Evolutionary conservation across 2,888 invertebrate species (phyloP).

Genomic region (Thecocarcelia acutangulata): DNA sequence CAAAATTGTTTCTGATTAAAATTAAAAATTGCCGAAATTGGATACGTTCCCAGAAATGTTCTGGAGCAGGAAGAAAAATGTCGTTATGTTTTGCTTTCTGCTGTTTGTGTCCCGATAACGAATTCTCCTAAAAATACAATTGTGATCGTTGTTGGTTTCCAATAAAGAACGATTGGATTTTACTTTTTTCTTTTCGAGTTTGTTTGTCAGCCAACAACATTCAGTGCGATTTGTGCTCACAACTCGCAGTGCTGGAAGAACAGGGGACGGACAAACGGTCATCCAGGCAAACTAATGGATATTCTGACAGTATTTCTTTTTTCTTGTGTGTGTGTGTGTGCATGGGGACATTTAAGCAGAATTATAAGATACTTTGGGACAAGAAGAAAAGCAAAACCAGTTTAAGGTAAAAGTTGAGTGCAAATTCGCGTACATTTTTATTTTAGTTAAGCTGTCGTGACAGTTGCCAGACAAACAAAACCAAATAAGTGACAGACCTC

Average conservation of each 20-base stretch:
- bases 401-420: constrained; percentile 66
- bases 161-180: constrained; percentile 16
- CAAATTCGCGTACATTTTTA: constrained; percentile 68
- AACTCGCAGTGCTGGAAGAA: not conserved
- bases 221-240: constrained; percentile 12
- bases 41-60: constrained; percentile 67
- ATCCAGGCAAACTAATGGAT: constrained; percentile 51
- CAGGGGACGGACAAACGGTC: constrained; percentile 3
- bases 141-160: constrained; percentile 21
- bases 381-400: constrained; percentile 59
- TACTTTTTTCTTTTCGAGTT: not conserved
- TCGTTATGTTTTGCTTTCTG: constrained; percentile 63
- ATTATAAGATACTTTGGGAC: constrained; percentile 38
- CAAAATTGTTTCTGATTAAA: constrained; percentile 57
- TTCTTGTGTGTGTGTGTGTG: constrained; percentile 7
- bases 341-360: constrained; percentile 60
- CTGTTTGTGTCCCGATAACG: constrained; percentile 47
- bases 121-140: constrained; percentile 39
- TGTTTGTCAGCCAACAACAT: not conserved
- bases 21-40: constrained; percentile 64
- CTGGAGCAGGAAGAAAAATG: constrained; percentile 59
- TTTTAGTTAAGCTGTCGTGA: constrained; percentile 67
- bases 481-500: constrained; percentile 30
- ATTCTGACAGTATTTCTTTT: constrained; percentile 38
- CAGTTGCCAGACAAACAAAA: constrained; percentile 64